Evolutionary conservation across 1,140 invertebrate genomes (phyloP), one percentile per base, ranked within the genome.

Genomic region (Solenopsis invicta): DNA sequence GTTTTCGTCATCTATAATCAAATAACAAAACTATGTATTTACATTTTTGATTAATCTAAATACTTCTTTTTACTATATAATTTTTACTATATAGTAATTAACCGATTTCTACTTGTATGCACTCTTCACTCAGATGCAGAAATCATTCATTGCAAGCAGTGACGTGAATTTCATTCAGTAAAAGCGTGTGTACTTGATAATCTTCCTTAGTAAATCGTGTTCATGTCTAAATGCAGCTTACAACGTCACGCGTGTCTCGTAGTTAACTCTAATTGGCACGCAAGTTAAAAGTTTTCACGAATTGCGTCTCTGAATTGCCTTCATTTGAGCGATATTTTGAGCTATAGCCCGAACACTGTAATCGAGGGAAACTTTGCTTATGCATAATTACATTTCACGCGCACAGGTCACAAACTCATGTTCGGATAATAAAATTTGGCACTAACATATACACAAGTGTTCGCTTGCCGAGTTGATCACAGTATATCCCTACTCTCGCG

Each of bases 241-340:
- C n/a, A 69, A 41, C 50, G 34, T 29, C n/a, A 56, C 16, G 21
- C 67, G 10, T 56, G 21, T 56, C 41, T 71, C 16, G 37, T 52
- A 74, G 80, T 82, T 72, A 82, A 82, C 54, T 72, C 41, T 82
- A 82, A 82, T 82, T 82, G 67, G 80, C 80, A 82, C 21, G 34
- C 66, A 71, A 74, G 67, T 74, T 74, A 74, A 6, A 72, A 82
- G 80, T 74, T 72, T 59, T 48, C 37, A 10, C 41, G 54, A 45
- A 54, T 48, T 45, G 52, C 80, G 18, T 29, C 24, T 13, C 54
- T 74, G 67, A 82, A 82, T 82, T 84, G 54, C 69, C 18, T 84
- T 62, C n/a, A 37, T 84, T 84, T 61, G 80, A 62, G 45, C 56
- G 56, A 48, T 84, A 84, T 74, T 74, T 84, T 75, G 80, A 84